Evolutionary conservation across 2,797 vertebrate genomes (phyloP).

Genomic region (Tympanoctomys barrerae): DNA sequence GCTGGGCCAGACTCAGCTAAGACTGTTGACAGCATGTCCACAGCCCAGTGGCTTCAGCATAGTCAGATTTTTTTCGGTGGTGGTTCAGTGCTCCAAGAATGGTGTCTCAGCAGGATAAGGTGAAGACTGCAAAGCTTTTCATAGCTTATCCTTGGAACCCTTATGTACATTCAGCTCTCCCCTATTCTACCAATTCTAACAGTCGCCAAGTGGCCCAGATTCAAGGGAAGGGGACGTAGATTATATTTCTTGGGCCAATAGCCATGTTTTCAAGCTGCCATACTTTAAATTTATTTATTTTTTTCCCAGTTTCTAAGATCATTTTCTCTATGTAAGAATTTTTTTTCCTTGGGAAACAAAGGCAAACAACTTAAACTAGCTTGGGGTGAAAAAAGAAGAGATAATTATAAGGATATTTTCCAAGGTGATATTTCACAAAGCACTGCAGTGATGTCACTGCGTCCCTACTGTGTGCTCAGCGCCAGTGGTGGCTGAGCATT

Average conservation of each 20-base stretch:
- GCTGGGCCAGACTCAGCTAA: not conserved
- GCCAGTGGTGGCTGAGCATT: not conserved
- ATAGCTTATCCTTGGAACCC: not conserved
- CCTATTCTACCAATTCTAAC: not conserved
- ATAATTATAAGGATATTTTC: not conserved
- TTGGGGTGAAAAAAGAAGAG: not conserved
- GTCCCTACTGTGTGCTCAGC: not conserved
- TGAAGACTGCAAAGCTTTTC: not conserved
- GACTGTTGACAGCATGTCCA: not conserved
- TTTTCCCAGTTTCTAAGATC: not conserved
- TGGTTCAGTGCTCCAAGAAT: not conserved
- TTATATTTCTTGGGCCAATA: not conserved
- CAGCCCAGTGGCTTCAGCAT: not conserved
- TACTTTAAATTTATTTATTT: constrained; percentile 5
- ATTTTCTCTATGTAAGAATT: constrained; percentile 13
- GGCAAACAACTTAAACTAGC: not conserved
- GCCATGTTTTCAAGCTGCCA: not conserved
- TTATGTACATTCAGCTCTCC: not conserved
- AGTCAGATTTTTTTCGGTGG: not conserved
- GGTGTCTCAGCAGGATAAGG: not conserved
- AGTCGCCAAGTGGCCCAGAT: not conserved
- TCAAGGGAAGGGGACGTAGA: not conserved
- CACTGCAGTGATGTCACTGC: not conserved
- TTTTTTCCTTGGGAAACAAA: constrained; percentile 8
- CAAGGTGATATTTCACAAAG: not conserved